Conservation (phyloP, 2,113 vertebrate genomes). For the Gymnarchus niloticus region DNA sequence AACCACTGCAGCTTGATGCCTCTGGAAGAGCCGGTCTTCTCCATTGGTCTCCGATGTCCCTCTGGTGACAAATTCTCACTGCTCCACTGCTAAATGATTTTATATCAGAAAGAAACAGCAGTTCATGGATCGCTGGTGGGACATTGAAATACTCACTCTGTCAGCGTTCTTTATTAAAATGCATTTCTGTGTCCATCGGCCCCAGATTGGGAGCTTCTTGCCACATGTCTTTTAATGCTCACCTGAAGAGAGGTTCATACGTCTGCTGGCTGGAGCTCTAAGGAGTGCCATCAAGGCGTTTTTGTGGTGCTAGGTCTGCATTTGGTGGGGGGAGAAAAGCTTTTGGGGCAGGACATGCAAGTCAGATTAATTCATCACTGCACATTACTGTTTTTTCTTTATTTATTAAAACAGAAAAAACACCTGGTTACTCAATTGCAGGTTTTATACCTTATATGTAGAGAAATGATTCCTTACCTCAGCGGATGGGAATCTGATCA, state of each 20-base stretch:
- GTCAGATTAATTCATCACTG: not conserved
- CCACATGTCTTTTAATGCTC: not conserved
- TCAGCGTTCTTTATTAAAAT: not conserved
- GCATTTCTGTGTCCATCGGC: constrained; percentile 9
- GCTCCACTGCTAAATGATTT: constrained; percentile 35
- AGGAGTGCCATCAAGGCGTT: not conserved
- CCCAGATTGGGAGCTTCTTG: not conserved
- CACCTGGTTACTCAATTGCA: too few species aligned
- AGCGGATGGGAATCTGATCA: not conserved
- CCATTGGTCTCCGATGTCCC: constrained; percentile 32
- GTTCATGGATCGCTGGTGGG: constrained; percentile 14
- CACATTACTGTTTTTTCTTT: not conserved
- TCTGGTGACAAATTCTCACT: constrained; percentile 43
- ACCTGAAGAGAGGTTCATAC: not conserved
- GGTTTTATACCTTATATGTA: too few species aligned
- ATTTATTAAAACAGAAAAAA: not conserved
- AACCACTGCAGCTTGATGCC: constrained; percentile 26
- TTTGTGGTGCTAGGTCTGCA: not conserved
- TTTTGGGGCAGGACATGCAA: not conserved
- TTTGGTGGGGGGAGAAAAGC: not conserved
- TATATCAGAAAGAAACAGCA: constrained; percentile 32
- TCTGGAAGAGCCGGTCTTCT: constrained; percentile 27
- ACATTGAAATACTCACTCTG: constrained; percentile 18
- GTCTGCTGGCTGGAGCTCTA: not conserved
- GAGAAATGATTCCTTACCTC: not conserved